A percentile compares a stretch with the other conserved stretches of the same genome.
Evolutionary conservation across 2,797 vertebrate genomes (phyloP).

Genomic region (Nyctalus aviator): DNA sequence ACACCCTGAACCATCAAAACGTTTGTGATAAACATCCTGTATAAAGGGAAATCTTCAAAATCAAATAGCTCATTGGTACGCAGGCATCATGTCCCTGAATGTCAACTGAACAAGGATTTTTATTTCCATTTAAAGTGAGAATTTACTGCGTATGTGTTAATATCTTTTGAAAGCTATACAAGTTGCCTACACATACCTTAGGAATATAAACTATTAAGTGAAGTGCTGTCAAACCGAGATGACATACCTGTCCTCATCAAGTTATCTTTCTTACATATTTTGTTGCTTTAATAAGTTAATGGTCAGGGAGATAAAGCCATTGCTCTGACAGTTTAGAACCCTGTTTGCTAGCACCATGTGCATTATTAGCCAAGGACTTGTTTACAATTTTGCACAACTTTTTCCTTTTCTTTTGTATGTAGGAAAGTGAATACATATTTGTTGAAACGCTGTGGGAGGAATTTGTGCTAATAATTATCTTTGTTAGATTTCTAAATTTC

Average conservation of each 20-base stretch:
- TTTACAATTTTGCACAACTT: background rate
- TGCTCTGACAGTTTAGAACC: background rate
- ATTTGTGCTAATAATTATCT: background rate
- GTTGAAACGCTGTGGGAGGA: background rate
- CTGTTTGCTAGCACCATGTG: background rate
- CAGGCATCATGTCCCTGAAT: background rate
- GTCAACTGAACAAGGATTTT: background rate
- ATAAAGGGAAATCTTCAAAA: constrained; percentile 26
- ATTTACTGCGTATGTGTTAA: background rate
- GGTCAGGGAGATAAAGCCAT: background rate
- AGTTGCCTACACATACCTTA: background rate
- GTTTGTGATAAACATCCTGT: background rate
- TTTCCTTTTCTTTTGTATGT: background rate
- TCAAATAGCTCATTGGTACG: background rate
- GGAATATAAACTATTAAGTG: background rate
- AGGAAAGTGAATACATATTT: background rate
- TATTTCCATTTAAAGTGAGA: background rate
- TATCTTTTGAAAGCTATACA: background rate
- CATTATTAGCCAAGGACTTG: background rate
- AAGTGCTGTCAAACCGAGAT: background rate
- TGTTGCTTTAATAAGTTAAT: background rate
- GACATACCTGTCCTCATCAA: background rate
- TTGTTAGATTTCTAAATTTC: background rate
- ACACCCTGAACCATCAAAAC: background rate
- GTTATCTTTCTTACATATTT: background rate